Evolutionary conservation across 2,113 vertebrate species (phyloP), one percentile per base, ranked within the genome.

Genomic region (Drymodes brunneopygia): DNA sequence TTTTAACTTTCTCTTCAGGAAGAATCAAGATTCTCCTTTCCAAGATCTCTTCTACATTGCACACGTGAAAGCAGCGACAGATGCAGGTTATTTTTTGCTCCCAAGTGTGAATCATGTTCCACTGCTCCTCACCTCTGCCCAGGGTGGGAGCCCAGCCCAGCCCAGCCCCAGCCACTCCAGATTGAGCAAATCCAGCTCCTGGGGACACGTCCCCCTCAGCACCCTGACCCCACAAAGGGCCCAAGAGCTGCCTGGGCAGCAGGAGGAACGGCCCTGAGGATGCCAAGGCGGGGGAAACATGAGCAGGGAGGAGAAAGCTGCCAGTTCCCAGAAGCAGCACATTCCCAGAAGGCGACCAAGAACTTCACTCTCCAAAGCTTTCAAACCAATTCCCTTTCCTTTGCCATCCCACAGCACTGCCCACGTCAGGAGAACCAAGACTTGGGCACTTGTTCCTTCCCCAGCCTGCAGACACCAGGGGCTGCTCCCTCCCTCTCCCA

Each of bases 61-160:
- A 67, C 82, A 90, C 11, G 5, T 60, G 86, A 78, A 60, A 50
- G 66, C 91, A 72, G 85, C 25, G 82, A 67, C 93, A 95, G 92
- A 88, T 74, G 92, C 82, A 67, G 72, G 79, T 92, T 95, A 96
- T 94, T 96, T 96, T 89, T 70, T 83, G 72, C 82, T 92, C 25
- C 29, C 7, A 12, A 58, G 75, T 33, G 82, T 64, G 85, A 88
- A 88, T 56, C 88, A 15, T 12, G 0, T 67, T 57, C 22, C 53
- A 3, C 1, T 21, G 67, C 94, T 92, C 90, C 17, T 84, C 65
- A 81, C 87, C 94, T 80, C 78, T 56, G 66, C 72, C 93, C 72
- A 3, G 22, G 56, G 48, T 23, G 28, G 3, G 11, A 85, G 33
- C 19, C 23, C 58, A 50, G 50, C 54, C n/a, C n/a, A 10, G 42